Base-by-base conservation (phyloP, 2,797 vertebrate genomes). In the Zenarchopterus dispar region DNA sequence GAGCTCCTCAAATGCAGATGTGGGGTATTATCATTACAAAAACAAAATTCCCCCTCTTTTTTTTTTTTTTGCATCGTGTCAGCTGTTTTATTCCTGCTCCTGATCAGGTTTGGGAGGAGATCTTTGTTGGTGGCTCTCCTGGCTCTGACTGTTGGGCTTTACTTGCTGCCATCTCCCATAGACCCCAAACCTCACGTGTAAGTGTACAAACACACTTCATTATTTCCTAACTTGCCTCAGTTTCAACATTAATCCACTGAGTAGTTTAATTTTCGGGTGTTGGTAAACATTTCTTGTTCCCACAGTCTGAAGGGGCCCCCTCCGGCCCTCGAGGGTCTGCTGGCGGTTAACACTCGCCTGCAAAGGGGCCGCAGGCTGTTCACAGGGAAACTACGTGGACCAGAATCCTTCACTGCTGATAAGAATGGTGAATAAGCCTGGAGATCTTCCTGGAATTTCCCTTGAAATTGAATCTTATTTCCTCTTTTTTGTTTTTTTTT, bases 401-500 rank as follows among this genome's bases (percentile, higher is more conserved):
- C 92, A 0, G 85, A 93, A 77, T 93, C 88, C 72, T 93, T 93
- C 62, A 88, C 89, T 65, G 82, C 84, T 5, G 92, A 92, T 72
- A 77, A 81, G 19, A 69, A 91, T 42, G 91, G 91, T 88, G 80
- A 84, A 74, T 17, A 39, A 39, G 13, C 2, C 11, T 13, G 16
- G 33, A 3, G 21, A 28, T 28, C 5, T 8, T 28, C 28, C 7
- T 6, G 3, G 28, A 8, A 28, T 2, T 24, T 6, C 6, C 24
- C 24, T 26, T 6, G 24, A n/a, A n/a, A n/a, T n/a, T n/a, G n/a
- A n/a, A n/a, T 23, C 11, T 58, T 5, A 7, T 8, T 15, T 28
- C 6, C 19, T 36, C 11, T 3, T 9, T 4, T 47, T 11, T 2
- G 18, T 51, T 2, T 18, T 11, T 52, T 1, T 10, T 19, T 21